Percentiles rank a stretch among this genome's conserved stretches.
Evolutionary conservation across 2,113 vertebrate genomes (phyloP).

Genomic region (Anolis sagrei): DNA sequence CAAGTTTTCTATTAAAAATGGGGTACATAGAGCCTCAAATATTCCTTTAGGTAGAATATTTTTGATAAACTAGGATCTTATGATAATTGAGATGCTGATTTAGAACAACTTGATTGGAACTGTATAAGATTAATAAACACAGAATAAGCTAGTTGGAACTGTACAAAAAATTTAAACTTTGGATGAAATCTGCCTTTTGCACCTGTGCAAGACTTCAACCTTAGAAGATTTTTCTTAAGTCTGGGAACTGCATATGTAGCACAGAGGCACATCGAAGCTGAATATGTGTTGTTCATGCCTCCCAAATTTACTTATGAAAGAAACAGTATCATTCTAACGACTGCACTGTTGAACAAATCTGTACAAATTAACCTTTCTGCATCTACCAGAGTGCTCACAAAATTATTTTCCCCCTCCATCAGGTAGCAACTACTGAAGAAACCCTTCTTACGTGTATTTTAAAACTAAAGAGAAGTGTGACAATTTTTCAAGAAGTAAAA

Average conservation of each 20-base stretch:
- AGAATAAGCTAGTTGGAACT: not conserved
- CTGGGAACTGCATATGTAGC: not conserved
- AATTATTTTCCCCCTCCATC: not conserved
- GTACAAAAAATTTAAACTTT: too few relatives aligned
- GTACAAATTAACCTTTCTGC: not conserved
- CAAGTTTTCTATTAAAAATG: conserved; percentile 68
- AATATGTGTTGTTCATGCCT: not conserved
- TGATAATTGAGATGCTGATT: not conserved
- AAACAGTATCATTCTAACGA: not conserved
- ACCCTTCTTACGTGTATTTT: not conserved
- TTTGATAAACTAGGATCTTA: not conserved
- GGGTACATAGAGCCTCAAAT: conserved; percentile 41
- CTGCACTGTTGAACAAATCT: conserved; percentile 1
- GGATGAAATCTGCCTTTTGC: not conserved
- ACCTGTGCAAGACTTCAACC: not conserved
- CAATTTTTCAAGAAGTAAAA: conserved; percentile 1
- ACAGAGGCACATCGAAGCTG: not conserved
- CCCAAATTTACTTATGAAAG: not conserved
- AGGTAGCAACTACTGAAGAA: not conserved
- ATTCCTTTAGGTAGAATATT: conserved; percentile 28
- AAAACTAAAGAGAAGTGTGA: not conserved
- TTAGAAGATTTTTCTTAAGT: not conserved
- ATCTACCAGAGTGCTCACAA: not conserved
- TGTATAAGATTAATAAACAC: too few relatives aligned
- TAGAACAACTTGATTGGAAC: not conserved